Evolutionary conservation across 2,888 invertebrate species (phyloP), one percentile per base, ranked within the genome.

Genomic region (Eustalomyia histrio): DNA sequence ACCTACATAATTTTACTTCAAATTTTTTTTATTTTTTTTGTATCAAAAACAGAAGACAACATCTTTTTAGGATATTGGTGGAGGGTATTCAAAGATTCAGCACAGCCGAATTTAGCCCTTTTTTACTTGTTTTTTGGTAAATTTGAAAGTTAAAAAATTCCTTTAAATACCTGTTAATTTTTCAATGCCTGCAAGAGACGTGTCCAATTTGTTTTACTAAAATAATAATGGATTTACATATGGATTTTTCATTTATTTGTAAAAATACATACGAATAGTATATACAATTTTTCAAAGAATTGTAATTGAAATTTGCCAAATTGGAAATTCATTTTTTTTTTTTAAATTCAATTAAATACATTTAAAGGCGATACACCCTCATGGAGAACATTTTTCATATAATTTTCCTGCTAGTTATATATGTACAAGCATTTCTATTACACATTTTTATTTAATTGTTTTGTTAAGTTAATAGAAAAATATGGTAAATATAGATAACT

Each of bases 271-370:
- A 29, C 7, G 29, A 29, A 29, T 47, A n/a, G 43, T n/a, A 47
- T 47, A n/a, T 47, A 14, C n/a, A n/a, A 1, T n/a, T n/a, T 33
- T 58, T n/a, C 24, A 24, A n/a, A 33, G 29, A 33, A 33, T 16
- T 57, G 16, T 33, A 33, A 58, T 58, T 58, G 16, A 35, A 58
- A 33, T 53, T 55, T 39, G n/a, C 21, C 35, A 43, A 43, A 55
- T 0, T 53, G 39, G n/a, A 55, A 67, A 67, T 39, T 9, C 0
- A 39, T 21, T 55, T 39, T 24, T 55, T 39, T 24, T 55, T 53
- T n/a, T 21, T 18, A 53, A 53, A n/a, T 55, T 67, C 53, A 67
- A 67, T 55, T 55, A n/a, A n/a, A n/a, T n/a, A 43, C 55, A 67
- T 0, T 39, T 43, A 55, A 39, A 55, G 39, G 16, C n/a, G 55